Conservation (phyloP, 2,797 vertebrate species). For the Uromys caudimaculatus region DNA sequence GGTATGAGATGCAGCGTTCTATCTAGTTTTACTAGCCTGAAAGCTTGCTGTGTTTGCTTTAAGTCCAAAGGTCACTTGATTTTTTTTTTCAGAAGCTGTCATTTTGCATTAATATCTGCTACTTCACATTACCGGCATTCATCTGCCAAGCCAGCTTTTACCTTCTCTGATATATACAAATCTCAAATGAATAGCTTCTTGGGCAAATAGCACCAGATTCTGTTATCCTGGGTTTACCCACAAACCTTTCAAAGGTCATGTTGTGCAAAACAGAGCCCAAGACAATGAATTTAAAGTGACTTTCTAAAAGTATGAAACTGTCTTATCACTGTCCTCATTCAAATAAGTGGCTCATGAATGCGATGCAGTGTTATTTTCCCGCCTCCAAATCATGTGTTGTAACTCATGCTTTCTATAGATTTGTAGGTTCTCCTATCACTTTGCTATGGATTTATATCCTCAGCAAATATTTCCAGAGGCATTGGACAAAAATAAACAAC, state of each 20-base stretch:
- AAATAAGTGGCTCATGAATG: not conserved
- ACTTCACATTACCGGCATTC: conserved; percentile 47
- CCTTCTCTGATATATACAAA: conserved; percentile 51
- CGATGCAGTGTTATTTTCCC: not conserved
- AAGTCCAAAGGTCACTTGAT: conserved; percentile 69
- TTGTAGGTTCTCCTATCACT: not conserved
- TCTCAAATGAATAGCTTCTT: conserved; percentile 61
- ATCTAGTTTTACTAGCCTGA: not conserved
- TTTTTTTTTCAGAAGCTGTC: conserved; percentile 52
- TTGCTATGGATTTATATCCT: conserved; percentile 23
- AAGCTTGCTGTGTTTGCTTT: conserved; percentile 45
- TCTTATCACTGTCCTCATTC: not conserved
- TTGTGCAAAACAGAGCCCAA: conserved; percentile 32
- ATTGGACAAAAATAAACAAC: not conserved
- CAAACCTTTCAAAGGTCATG: conserved; percentile 64
- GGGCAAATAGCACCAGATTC: conserved; percentile 9
- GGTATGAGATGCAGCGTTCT: conserved; percentile 10
- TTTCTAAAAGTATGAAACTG: conserved; percentile 34
- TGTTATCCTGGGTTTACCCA: conserved; percentile 22
- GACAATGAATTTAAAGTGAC: conserved; percentile 8
- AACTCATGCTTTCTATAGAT: not conserved
- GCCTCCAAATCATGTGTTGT: not conserved
- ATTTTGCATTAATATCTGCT: conserved; percentile 60
- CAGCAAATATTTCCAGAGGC: conserved; percentile 33
- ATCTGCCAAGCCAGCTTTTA: conserved; percentile 55